Evolutionary conservation across 2,797 vertebrate species (phyloP), one percentile per base, ranked within the genome.

Genomic region (Cuniculus paca): DNA sequence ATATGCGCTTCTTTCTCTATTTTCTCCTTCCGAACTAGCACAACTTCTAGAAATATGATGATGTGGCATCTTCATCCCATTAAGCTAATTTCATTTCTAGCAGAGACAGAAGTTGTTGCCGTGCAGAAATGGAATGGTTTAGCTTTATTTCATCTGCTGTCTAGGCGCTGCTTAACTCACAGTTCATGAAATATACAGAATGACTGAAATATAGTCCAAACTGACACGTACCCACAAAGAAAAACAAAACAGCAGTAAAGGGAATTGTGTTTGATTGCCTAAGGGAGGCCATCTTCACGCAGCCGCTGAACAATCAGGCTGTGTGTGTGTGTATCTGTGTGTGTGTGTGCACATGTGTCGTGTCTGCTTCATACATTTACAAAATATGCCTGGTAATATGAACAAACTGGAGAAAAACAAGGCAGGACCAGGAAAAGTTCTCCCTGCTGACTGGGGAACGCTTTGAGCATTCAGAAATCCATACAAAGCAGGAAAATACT

Each of bases 1-100:
- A 80, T 97, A 2, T 91, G 83, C 90, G 88, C 58, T 92, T 56
- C 75, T 42, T 90, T 95, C 50, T 85, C 96, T 61, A 91, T 56
- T 93, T 96, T 70, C 78, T 97, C 95, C 50, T 94, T 86, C 95
- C n/a, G 61, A 97, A 97, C 77, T 86, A 91, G 82, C 96, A 96
- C 88, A 70, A n/a, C 17, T 93, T 95, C 56, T 92, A 85, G 63
- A 79, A 80, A 93, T 90, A 61, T 12, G n/a, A 82, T 78, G n/a
- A 90, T 90, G 42, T n/a, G 50, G 50, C n/a, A 72, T 88, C 81
- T 95, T 96, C 79, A 77, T 28, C 34, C 45, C 75, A 65, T 93
- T 94, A 90, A 89, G 22, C 86, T 96, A 78, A 83, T 58, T 97
- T 98, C 28, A 94, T 10, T 68, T 93, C 20, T 26, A 97, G 75